Percentiles rank a stretch among this genome's conserved stretches.
Conservation (phyloP, 2,797 vertebrate species). For the Sebastes elongatus region DNA sequence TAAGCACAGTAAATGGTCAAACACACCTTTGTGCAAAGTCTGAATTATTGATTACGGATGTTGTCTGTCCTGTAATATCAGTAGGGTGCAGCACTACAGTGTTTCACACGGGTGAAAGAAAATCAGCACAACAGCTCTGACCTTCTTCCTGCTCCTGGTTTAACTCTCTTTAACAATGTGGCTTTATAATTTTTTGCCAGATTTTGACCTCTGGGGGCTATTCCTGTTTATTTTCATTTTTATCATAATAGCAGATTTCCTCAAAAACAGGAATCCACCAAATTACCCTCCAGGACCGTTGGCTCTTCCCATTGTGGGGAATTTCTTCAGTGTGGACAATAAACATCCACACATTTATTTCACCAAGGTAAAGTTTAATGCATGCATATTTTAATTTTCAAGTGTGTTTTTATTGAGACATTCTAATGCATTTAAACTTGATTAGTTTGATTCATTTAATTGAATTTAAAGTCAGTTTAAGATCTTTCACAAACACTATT, state of each 20-base stretch:
- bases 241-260: constrained; percentile 73
- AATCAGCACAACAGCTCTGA: no score
- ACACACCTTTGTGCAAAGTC: not conserved
- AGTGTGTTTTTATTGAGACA: not conserved
- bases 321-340: constrained; percentile 69
- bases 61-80: not conserved
- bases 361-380: constrained; percentile 74
- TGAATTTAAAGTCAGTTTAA: not conserved
- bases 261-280: constrained; percentile 78
- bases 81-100: no score
- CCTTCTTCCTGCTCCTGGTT: not conserved
- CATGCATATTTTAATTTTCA: not conserved
- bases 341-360: constrained; percentile 76
- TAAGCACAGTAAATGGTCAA: not conserved
- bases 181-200: constrained; percentile 43
- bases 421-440: not conserved
- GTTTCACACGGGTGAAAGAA: no score
- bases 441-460: not conserved
- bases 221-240: constrained; percentile 65
- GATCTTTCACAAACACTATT: not conserved
- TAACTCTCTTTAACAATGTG: constrained; percentile 37
- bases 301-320: constrained; percentile 80
- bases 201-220: constrained; percentile 56
- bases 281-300: constrained; percentile 83
- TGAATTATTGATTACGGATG: not conserved